phyloP scores from a whole-genome alignment of 2,888 invertebrate genomes.

The Celastrina argiolus region DNA sequence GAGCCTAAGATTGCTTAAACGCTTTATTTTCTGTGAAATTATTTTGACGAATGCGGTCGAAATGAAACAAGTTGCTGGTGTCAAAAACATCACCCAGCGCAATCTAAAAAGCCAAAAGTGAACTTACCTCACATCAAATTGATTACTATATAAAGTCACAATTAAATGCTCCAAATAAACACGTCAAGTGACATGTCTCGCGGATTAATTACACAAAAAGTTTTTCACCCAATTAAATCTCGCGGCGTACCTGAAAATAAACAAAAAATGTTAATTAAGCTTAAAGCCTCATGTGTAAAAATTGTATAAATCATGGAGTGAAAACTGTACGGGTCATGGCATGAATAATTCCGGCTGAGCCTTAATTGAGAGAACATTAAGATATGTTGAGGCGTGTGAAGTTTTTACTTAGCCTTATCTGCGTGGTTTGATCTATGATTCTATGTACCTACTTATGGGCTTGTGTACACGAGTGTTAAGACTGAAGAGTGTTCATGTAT shows the following conservation, averaged over 20 bases:
- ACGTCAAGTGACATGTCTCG: constrained; percentile 23
- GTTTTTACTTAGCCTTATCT: constrained; percentile 40
- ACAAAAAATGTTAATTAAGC: constrained; percentile 40
- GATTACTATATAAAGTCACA: constrained; percentile 10
- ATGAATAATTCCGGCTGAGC: constrained; percentile 64
- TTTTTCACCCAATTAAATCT: constrained; percentile 28
- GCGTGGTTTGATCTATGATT: background rate
- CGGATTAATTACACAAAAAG: constrained; percentile 28
- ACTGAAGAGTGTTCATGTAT: no score
- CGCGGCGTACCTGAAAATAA: constrained; percentile 38
- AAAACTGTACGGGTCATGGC: constrained; percentile 44
- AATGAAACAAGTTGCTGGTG: background rate
- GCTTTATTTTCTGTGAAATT: background rate
- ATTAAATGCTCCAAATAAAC: constrained; percentile 20
- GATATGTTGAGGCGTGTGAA: constrained; percentile 55
- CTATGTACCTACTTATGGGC: constrained; percentile 7
- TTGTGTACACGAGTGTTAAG: background rate
- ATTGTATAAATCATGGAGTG: constrained; percentile 49
- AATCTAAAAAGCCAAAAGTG: constrained; percentile 12
- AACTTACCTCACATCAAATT: background rate
- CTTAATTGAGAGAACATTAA: constrained; percentile 69
- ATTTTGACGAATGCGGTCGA: background rate
- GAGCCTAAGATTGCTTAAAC: background rate
- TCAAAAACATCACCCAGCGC: background rate
- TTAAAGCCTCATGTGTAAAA: constrained; percentile 38